Evolutionary conservation across 1,140 invertebrate species (phyloP), one percentile per base, ranked within the genome.

Genomic region (Epicauta chinensis): DNA sequence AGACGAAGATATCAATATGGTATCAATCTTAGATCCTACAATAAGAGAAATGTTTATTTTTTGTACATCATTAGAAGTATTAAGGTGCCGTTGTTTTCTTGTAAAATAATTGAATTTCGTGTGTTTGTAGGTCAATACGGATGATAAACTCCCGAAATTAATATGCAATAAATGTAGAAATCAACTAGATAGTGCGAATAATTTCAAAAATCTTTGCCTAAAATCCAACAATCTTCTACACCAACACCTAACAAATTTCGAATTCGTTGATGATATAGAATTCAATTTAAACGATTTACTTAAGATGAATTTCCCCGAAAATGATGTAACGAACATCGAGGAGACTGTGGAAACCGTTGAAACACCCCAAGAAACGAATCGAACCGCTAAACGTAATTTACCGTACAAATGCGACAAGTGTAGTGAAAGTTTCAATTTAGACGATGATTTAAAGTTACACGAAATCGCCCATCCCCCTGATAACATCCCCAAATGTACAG

Each of bases 181-280:
- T 3, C 36, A 55, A 37, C 37, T 63, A 44, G 14, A 51, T 16
- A 55, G 35, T 14, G 49, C 48, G n/a, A 53, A 56, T 39, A 46
- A 34, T 12, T 63, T 63, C 50, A 61, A 58, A 58, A 51, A 59
- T 30, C 17, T 51, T 6, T 61, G 59, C 53, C 23, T 53, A 30
- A 57, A 58, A 32, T 61, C 62, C 15, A 46, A 62, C 16, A 32
- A 51, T 16, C 32, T 47, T 16, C 30, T 62, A 30, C 46, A 44
- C 16, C 48, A 61, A 55, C 53, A 59, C 49, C 30, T 56, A 11
- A 46, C 12, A 13, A 43, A 35, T 48, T 43, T 15, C 16, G 34
- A 49, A 23, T 7, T 23, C 4, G 17, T 60, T 10, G 44, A 54
- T 17, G 49, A 54, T 15, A 37, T 49, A 10, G 39, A 56, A 12